Conservation (phyloP, 2,888 invertebrate genomes). For the Drosophila anomalata region DNA sequence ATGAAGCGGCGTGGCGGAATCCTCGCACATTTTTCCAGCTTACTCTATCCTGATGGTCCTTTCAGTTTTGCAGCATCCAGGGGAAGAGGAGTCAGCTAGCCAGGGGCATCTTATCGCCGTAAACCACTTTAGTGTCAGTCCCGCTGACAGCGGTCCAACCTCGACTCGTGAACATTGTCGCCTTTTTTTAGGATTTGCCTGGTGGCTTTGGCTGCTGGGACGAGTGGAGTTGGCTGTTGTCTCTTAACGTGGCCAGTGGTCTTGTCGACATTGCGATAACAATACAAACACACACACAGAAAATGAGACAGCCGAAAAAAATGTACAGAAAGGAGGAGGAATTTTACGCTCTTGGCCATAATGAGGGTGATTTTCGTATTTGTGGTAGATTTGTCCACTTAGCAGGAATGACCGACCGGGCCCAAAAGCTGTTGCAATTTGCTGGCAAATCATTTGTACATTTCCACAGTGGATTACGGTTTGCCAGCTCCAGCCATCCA, state of each 20-base stretch:
- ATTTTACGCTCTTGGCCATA: constrained; percentile 76
- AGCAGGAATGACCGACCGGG: constrained; percentile 75
- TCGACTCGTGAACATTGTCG: constrained; percentile 69
- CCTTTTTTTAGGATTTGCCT: constrained; percentile 51
- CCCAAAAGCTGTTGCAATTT: constrained; percentile 66
- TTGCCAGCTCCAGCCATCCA: constrained; percentile 9
- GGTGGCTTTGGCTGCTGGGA: constrained; percentile 53
- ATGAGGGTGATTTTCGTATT: constrained; percentile 83
- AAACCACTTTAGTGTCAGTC: constrained; percentile 83
- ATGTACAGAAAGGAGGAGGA: constrained; percentile 26
- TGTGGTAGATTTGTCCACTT: constrained; percentile 82
- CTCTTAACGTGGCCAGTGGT: constrained; percentile 78
- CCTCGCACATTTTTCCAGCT: constrained; percentile 14
- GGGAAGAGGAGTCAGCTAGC: constrained; percentile 24
- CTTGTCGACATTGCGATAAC: constrained; percentile 75
- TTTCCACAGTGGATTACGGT: constrained; percentile 75
- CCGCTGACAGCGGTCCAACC: constrained; percentile 81
- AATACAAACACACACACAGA: constrained; percentile 41
- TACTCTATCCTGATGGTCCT: constrained; percentile 6
- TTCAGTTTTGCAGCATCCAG: constrained; percentile 4
- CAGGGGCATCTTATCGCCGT: constrained; percentile 80
- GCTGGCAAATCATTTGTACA: constrained; percentile 76
- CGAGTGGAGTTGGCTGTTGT: constrained; percentile 53
- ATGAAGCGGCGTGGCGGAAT: constrained; percentile 30
- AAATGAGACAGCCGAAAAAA: constrained; percentile 7